These are phyloP conservation scores for Melopsittacus undulatus DNA, from an alignment of 2,797 vertebrate species.

Conservation along the genomic window DNA sequence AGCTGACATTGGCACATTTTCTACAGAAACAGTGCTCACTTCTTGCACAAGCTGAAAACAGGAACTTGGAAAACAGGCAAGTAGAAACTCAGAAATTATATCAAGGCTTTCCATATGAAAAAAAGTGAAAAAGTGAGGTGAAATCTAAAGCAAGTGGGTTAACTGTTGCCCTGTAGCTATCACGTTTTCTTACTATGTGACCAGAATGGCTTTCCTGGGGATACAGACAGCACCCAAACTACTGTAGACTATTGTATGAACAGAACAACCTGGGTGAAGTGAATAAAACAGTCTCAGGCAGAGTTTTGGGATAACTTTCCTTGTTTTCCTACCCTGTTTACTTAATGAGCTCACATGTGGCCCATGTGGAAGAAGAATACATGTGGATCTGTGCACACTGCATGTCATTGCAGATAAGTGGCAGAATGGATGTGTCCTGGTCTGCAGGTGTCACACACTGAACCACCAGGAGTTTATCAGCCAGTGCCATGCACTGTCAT, in stretches of 20 bases:
- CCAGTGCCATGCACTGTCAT: rapidly evolving
- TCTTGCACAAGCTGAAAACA: background rate
- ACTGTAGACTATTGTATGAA: rapidly evolving
- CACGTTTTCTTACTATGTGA: background rate
- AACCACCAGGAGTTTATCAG: background rate
- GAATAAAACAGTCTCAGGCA: background rate
- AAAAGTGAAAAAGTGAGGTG: background rate
- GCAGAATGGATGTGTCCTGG: rapidly evolving
- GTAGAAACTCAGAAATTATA: background rate
- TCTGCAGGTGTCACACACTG: rapidly evolving
- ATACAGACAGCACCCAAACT: background rate
- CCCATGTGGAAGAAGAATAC: background rate
- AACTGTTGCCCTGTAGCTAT: background rate
- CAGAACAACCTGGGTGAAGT: background rate
- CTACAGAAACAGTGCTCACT: background rate
- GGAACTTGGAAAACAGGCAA: background rate
- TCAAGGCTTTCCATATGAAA: background rate
- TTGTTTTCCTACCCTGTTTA: background rate
- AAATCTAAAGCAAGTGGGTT: background rate
- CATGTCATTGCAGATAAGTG: background rate
- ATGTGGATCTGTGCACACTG: rapidly evolving
- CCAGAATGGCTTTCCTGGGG: background rate
- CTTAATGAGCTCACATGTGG: background rate
- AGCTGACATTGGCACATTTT: background rate
- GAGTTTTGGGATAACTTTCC: background rate